Evolutionary conservation across 2,797 vertebrate genomes (phyloP).

Genomic region (Microchirus variegatus): DNA sequence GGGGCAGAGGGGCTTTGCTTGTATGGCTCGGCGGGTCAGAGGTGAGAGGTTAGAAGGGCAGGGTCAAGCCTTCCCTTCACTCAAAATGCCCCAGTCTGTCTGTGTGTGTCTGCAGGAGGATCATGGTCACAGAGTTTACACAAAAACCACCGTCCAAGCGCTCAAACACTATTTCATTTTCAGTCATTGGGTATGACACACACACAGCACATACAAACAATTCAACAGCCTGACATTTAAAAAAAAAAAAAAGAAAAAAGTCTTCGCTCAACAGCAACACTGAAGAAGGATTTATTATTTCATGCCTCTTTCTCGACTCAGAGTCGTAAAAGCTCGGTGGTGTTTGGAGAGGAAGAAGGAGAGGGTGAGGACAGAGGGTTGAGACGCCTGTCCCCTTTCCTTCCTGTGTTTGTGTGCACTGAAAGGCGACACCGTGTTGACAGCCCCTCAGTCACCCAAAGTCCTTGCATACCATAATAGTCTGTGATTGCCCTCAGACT

Average conservation of each 20-base stretch:
- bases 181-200: neutral
- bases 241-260: neutral
- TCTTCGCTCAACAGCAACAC: neutral
- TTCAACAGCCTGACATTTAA: neutral
- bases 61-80: slow-evolving; percentile 50
- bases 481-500: slow-evolving; percentile 19
- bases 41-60: slow-evolving; percentile 70
- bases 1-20: slow-evolving; percentile 51
- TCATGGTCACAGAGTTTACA: slow-evolving; percentile 31
- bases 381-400: slow-evolving; percentile 48
- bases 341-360: slow-evolving; percentile 2
- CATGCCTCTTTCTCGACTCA: slow-evolving; percentile 13
- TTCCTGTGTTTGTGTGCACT: slow-evolving; percentile 55
- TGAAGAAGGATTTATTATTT: neutral
- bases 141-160: neutral
- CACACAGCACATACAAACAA: neutral
- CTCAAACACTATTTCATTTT: neutral
- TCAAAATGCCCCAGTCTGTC: slow-evolving; percentile 54
- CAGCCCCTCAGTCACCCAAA: slow-evolving; percentile 65
- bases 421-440: slow-evolving; percentile 77
- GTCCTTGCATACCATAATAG: slow-evolving; percentile 69
- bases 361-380: slow-evolving; percentile 18
- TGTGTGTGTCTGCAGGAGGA: slow-evolving; percentile 49
- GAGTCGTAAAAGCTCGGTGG: slow-evolving; percentile 29
- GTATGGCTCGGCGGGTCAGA: slow-evolving; percentile 49